Evolutionary conservation across 2,797 vertebrate species (phyloP).

Genomic region (Babyrousa celebensis): DNA sequence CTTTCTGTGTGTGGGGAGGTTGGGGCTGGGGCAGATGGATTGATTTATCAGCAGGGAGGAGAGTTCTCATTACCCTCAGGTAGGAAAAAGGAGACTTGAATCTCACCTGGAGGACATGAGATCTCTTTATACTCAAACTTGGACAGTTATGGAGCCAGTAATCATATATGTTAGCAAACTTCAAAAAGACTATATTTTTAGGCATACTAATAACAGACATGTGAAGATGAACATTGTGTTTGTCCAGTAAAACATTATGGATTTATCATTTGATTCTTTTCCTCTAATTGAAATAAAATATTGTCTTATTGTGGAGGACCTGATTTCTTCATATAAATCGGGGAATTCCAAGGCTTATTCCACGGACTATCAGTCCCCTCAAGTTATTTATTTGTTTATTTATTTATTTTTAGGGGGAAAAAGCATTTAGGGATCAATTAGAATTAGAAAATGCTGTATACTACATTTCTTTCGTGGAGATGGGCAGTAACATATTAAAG

Average conservation of each 20-base stretch:
- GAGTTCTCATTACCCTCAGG: background rate
- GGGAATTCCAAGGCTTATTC: background rate
- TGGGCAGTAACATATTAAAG: background rate
- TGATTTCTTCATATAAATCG: conserved; percentile 14
- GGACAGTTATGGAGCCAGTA: background rate
- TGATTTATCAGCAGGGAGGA: background rate
- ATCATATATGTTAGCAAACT: background rate
- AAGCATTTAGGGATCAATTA: background rate
- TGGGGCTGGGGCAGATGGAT: background rate
- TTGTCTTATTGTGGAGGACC: background rate
- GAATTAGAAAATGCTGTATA: background rate
- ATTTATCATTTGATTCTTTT: conserved; percentile 33
- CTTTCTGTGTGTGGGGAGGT: background rate
- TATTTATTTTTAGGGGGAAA: background rate
- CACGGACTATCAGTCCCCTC: background rate
- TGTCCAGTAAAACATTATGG: conserved; percentile 18
- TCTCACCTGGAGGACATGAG: background rate
- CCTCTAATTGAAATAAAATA: conserved; percentile 21
- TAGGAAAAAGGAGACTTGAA: background rate
- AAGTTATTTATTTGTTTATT: background rate
- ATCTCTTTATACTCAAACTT: background rate
- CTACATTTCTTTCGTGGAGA: conserved; percentile 13
- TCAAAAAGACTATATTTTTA: conserved; percentile 5
- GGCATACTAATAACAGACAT: background rate
- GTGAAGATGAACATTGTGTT: conserved; percentile 34